These are phyloP conservation scores for Ammospiza nelsoni DNA, from an alignment of 2,113 vertebrate species.

Conservation along the genomic window DNA sequence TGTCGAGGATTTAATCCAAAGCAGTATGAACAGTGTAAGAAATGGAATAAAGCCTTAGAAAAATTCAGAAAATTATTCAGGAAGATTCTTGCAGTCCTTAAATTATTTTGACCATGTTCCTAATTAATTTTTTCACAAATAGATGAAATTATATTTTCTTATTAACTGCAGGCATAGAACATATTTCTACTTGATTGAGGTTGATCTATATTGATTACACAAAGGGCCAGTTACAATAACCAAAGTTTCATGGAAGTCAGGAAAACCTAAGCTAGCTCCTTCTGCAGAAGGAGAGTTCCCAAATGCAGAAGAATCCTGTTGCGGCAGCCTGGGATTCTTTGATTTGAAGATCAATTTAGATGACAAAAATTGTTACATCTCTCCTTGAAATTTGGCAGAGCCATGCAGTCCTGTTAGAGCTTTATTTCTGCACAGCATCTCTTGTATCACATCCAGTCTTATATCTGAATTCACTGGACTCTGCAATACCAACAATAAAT, in stretches of 20 bases:
- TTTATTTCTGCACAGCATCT: neutral
- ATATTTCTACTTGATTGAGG: neutral
- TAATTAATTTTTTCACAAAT: neutral
- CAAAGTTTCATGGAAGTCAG: neutral
- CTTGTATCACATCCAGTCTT: neutral
- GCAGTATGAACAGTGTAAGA: neutral
- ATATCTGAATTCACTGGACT: neutral
- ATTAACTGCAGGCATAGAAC: neutral
- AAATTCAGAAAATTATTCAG: neutral
- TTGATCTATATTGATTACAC: neutral
- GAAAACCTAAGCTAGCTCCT: neutral
- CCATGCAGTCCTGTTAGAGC: neutral
- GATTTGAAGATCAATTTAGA: neutral
- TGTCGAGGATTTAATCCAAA: neutral
- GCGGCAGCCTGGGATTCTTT: neutral
- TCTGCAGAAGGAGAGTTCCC: neutral
- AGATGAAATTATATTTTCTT: neutral
- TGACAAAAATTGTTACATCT: neutral
- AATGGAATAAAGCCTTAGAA: neutral
- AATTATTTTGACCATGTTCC: neutral
- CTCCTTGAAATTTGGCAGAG: neutral
- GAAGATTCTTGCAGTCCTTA: accelerated
- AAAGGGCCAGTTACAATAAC: neutral
- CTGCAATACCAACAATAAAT: constrained; percentile 11
- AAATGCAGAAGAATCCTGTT: neutral